Percentiles rank a stretch among this genome's conserved stretches.
These are phyloP conservation scores for Ruditapes philippinarum DNA, from an alignment of 1,140 invertebrate species.

Conservation along the genomic window DNA sequence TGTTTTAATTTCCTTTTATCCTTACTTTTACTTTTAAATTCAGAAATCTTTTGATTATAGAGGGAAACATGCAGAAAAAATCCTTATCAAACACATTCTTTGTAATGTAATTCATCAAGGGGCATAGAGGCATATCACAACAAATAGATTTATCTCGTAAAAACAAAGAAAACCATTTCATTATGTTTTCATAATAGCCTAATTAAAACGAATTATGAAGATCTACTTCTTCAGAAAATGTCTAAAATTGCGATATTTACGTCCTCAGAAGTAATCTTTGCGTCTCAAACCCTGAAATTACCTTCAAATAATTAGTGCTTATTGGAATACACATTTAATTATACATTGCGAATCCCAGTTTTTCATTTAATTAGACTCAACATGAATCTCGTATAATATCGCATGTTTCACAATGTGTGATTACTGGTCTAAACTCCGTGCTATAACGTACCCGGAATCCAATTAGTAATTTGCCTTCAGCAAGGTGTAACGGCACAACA, in stretches of 20 bases:
- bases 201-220: slow-evolving; percentile 14
- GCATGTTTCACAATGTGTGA: neutral
- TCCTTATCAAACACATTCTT: neutral
- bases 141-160: neutral
- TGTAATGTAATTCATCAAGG: neutral
- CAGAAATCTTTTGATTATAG: too few relatives aligned
- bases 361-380: slow-evolving; percentile 43
- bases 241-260: slow-evolving; percentile 16
- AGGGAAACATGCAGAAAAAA: too few relatives aligned
- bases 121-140: neutral
- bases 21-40: too few relatives aligned
- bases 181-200: neutral
- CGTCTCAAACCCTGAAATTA: neutral
- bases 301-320: slow-evolving; percentile 33
- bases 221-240: neutral
- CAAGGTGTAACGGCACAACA: neutral
- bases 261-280: neutral
- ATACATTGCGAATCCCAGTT: neutral
- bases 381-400: slow-evolving; percentile 20
- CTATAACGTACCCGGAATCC: slow-evolving; percentile 18
- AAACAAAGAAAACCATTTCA: neutral
- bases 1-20: too few relatives aligned
- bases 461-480: neutral
- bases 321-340: slow-evolving; percentile 56
- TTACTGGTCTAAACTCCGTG: neutral